Evolutionary conservation across 2,113 vertebrate species (phyloP).

Genomic region (Labeo catla): DNA sequence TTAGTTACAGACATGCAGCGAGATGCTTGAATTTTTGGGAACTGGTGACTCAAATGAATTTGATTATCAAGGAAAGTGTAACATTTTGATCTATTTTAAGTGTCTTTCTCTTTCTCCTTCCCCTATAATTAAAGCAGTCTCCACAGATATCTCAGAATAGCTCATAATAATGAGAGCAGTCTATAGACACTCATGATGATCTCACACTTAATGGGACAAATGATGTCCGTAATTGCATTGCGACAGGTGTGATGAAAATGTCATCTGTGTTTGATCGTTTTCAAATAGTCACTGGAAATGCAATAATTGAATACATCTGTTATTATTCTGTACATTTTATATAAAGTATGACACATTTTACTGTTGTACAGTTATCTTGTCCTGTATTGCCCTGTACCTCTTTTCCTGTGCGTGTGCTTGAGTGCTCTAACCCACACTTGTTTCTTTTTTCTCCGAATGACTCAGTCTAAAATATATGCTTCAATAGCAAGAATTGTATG

Average conservation of each 20-base stretch:
- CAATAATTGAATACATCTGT: background rate
- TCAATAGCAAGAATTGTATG: conserved; percentile 29
- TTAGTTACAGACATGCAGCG: background rate
- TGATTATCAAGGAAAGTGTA: conserved; percentile 38
- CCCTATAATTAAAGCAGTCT: conserved; percentile 43
- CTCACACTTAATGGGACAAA: conserved; percentile 24
- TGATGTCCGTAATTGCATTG: conserved; percentile 26
- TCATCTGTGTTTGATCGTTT: background rate
- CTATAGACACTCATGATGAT: conserved; percentile 25
- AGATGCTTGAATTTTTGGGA: background rate
- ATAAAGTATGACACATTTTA: conserved; percentile 6
- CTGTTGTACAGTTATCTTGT: background rate
- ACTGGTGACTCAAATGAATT: background rate
- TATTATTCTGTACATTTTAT: background rate
- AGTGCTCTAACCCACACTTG: background rate
- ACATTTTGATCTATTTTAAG: conserved; percentile 45
- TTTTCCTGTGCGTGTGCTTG: background rate
- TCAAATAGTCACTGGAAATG: background rate
- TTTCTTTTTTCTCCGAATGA: background rate
- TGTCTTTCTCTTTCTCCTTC: conserved; percentile 33
- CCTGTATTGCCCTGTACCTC: background rate
- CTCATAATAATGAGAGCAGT: conserved; percentile 33
- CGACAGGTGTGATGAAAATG: conserved; percentile 5
- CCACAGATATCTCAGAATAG: conserved; percentile 45
- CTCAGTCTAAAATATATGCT: conserved; percentile 6